Conservation (phyloP, 2,113 vertebrate genomes). For the Ranitomeya imitator region DNA sequence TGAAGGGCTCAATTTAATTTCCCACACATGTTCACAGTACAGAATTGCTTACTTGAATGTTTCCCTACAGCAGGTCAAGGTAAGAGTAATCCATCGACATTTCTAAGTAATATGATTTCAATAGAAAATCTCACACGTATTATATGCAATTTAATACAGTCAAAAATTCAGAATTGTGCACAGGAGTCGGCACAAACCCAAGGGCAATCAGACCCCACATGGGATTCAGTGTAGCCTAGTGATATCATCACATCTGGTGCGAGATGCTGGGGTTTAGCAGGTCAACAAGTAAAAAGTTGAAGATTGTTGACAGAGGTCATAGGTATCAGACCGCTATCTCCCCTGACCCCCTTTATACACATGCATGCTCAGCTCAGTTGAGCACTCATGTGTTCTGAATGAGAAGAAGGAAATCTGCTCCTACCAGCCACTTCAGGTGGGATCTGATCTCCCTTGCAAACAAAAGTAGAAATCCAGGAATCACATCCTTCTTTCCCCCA, state of each 20-base stretch:
- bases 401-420: too few relatives aligned
- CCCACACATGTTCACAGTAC: neutral
- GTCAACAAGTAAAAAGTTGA: neutral
- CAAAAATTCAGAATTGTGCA: neutral
- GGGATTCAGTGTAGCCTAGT: neutral
- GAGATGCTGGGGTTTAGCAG: neutral
- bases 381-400: too few relatives aligned
- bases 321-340: too few relatives aligned
- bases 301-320: too few relatives aligned
- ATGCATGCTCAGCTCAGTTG: too few relatives aligned
- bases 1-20: conserved; percentile 4
- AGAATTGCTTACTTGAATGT: neutral
- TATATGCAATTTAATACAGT: neutral
- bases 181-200: neutral
- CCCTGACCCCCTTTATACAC: too few relatives aligned
- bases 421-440: too few relatives aligned
- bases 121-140: neutral
- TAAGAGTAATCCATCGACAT: neutral
- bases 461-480: too few relatives aligned
- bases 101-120: neutral
- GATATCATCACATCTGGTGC: neutral
- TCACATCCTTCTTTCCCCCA: too few relatives aligned
- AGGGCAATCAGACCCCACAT: neutral
- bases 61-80: neutral
- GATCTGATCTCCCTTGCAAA: too few relatives aligned